Conservation (phyloP, 2,888 invertebrate genomes). For the Agriopis aurantiaria region DNA sequence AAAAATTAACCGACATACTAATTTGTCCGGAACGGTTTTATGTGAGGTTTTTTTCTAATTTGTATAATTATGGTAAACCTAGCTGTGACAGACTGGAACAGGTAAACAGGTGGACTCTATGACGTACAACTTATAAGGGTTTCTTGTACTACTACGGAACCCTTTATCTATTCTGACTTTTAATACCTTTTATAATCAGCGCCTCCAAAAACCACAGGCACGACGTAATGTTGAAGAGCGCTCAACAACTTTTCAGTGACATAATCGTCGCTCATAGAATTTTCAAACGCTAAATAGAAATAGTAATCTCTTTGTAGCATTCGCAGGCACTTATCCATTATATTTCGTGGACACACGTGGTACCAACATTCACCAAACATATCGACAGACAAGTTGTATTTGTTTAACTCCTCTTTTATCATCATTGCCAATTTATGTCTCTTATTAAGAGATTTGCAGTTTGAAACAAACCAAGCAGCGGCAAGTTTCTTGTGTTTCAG, state of each 20-base stretch:
- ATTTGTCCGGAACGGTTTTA: too few relatives aligned
- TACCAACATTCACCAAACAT: conserved; percentile 59
- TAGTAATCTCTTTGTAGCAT: conserved; percentile 56
- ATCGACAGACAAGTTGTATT: conserved; percentile 53
- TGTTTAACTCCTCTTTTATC: conserved; percentile 38
- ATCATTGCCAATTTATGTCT: conserved; percentile 50
- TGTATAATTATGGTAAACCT: too few relatives aligned
- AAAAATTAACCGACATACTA: too few relatives aligned
- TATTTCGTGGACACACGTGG: conserved; percentile 44
- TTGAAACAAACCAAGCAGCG: conserved; percentile 66
- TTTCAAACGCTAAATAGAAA: conserved; percentile 68
- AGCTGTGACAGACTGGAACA: too few relatives aligned
- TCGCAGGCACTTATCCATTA: conserved; percentile 44
- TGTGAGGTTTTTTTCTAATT: too few relatives aligned
- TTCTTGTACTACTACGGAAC: too few relatives aligned
- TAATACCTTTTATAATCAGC: conserved; percentile 82
- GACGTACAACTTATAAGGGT: too few relatives aligned
- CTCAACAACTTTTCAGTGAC: conserved; percentile 64
- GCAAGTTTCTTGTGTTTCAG: conserved; percentile 34
- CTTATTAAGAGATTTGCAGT: conserved; percentile 57
- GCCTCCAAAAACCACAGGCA: conserved; percentile 89
- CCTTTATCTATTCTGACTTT: too few relatives aligned
- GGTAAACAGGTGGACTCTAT: too few relatives aligned
- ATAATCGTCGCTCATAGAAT: conserved; percentile 63
- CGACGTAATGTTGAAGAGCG: conserved; percentile 80